These are phyloP conservation scores for Nibea albiflora DNA, from an alignment of 2,113 vertebrate species.

Conservation along the genomic window DNA sequence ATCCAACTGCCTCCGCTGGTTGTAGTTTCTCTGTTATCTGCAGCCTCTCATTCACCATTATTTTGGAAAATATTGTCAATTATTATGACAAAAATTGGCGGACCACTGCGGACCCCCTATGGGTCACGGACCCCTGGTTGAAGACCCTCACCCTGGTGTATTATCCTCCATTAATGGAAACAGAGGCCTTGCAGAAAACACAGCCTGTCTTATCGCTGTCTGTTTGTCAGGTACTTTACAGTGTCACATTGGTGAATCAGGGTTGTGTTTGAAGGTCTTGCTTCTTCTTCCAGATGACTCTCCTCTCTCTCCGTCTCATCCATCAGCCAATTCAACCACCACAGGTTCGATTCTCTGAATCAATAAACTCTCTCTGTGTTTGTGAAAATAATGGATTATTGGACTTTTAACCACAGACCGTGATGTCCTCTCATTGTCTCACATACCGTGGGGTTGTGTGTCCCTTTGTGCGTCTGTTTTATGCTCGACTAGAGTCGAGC, in stretches of 20 bases:
- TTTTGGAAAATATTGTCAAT: no score
- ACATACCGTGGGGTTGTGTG: neutral
- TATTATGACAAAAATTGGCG: no score
- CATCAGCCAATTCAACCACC: slow-evolving; percentile 91
- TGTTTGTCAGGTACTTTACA: neutral
- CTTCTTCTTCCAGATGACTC: neutral
- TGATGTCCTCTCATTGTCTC: slow-evolving; percentile 8
- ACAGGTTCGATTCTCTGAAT: slow-evolving; percentile 80
- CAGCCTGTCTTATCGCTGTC: no score
- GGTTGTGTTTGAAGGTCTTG: neutral
- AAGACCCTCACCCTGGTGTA: neutral
- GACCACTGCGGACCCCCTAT: no score
- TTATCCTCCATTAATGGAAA: neutral
- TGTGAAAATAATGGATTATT: slow-evolving; percentile 40
- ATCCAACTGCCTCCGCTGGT: no score
- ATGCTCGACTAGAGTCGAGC: no score
- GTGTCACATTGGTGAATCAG: neutral
- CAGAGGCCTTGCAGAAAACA: neutral
- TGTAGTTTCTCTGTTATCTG: no score
- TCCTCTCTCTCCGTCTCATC: slow-evolving; percentile 81
- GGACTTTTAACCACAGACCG: slow-evolving; percentile 34
- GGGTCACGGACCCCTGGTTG: no score
- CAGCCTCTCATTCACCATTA: no score
- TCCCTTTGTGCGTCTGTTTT: slow-evolving; percentile 13
- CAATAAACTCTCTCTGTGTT: slow-evolving; percentile 37